Percentiles rank a stretch among this genome's conserved stretches.
Evolutionary conservation across 2,113 vertebrate genomes (phyloP).

Genomic region (Potamarius usumacintae): DNA sequence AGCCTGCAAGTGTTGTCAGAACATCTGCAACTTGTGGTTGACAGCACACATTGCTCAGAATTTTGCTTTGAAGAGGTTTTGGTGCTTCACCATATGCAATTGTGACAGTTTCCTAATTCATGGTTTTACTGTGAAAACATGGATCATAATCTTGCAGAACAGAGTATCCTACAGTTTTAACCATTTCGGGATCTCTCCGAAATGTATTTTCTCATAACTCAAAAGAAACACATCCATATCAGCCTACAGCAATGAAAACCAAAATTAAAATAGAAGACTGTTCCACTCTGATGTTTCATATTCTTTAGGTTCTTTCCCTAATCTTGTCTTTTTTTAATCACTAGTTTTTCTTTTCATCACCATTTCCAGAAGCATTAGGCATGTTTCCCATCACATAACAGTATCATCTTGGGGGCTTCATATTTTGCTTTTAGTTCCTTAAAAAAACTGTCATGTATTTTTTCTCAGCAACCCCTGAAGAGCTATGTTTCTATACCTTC

Average conservation of each 20-base stretch:
- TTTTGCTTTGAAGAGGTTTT: slow-evolving; percentile 43
- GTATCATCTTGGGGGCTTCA: not conserved
- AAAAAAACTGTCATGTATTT: not conserved
- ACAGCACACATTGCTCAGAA: slow-evolving; percentile 33
- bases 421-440: not conserved
- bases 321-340: slow-evolving; percentile 7
- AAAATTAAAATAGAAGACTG: not conserved
- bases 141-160: slow-evolving; percentile 7
- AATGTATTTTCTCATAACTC: slow-evolving; percentile 13
- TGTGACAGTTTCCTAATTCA: slow-evolving; percentile 37
- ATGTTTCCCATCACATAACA: not conserved
- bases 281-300: slow-evolving; percentile 11
- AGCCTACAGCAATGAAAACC: not conserved
- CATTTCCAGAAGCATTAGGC: not conserved
- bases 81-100: slow-evolving; percentile 3
- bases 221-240: not conserved
- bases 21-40: slow-evolving; percentile 47
- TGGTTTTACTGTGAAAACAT: slow-evolving; percentile 17
- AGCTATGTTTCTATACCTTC: not conserved
- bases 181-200: not conserved
- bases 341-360: not conserved
- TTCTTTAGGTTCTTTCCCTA: slow-evolving; percentile 8
- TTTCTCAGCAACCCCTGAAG: not conserved
- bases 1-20: slow-evolving; percentile 31
- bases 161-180: not conserved